Evolutionary conservation across 92 coral and sea anemone genomes (phyloP).

Genomic region (Bergia sp.): DNA sequence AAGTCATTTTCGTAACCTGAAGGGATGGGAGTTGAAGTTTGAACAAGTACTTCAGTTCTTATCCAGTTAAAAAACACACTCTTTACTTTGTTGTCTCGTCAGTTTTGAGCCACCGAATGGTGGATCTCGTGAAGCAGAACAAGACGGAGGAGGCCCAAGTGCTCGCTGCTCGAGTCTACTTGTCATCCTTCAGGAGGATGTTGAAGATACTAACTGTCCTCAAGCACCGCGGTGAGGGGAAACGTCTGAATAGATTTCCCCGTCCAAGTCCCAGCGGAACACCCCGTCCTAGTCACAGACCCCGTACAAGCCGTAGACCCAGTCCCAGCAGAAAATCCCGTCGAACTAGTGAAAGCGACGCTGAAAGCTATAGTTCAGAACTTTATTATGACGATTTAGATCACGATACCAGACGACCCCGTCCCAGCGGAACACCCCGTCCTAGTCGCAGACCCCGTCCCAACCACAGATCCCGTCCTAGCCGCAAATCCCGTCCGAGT

Average conservation of each 20-base stretch:
- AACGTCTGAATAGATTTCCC: not conserved
- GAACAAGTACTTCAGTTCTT: not conserved
- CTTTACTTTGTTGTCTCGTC: not conserved
- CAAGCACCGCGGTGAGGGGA: not conserved
- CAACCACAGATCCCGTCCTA: not conserved
- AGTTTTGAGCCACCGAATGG: conserved; percentile 2
- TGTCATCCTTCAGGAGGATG: not conserved
- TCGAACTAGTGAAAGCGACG: not conserved
- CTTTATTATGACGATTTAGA: not conserved
- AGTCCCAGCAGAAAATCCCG: not conserved
- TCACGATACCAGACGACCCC: not conserved
- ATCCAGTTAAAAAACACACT: no score
- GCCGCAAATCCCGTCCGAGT: not conserved
- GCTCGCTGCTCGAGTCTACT: conserved; percentile 5
- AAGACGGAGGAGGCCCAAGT: conserved; percentile 21
- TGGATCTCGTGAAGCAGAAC: not conserved
- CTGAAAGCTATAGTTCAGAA: not conserved
- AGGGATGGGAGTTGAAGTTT: no score
- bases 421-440: not conserved
- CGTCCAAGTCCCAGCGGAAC: no score
- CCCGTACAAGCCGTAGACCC: not conserved
- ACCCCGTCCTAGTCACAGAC: no score
- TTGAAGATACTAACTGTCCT: not conserved
- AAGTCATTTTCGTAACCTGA: no score
- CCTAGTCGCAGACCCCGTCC: no score